Percentiles rank a stretch among this genome's conserved stretches.
phyloP scores from a whole-genome alignment of 2,888 invertebrate species.

The Apoda limacodes region DNA sequence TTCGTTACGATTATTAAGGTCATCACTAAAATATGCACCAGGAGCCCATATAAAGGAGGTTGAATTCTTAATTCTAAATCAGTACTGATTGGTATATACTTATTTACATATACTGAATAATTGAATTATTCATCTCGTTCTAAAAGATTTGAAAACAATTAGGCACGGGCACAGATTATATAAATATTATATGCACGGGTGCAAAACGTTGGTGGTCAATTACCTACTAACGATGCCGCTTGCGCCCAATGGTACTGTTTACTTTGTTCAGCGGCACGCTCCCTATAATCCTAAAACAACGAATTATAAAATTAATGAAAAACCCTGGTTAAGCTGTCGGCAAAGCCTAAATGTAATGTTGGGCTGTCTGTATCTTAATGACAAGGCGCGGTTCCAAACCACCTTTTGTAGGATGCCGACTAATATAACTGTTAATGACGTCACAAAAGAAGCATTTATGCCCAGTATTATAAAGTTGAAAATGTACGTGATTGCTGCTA shows the following conservation, averaged over 20 bases:
- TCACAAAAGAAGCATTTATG: conserved; percentile 47
- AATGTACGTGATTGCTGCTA: conserved; percentile 39
- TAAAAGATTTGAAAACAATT: too few relatives aligned
- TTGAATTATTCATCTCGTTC: too few relatives aligned
- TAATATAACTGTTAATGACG: conserved; percentile 37
- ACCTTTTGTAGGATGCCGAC: conserved; percentile 64
- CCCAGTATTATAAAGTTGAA: conserved; percentile 43
- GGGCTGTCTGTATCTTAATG: conserved; percentile 67
- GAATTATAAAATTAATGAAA: conserved; percentile 67
- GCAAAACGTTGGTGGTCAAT: too few relatives aligned
- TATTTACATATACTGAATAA: too few relatives aligned
- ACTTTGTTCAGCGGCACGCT: conserved; percentile 63
- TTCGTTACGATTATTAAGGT: too few relatives aligned
- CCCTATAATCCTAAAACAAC: conserved; percentile 64
- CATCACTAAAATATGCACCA: too few relatives aligned
- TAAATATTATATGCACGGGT: too few relatives aligned
- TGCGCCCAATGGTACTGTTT: conserved; percentile 45
- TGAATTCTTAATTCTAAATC: too few relatives aligned
- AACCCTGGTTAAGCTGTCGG: conserved; percentile 66
- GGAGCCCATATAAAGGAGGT: too few relatives aligned
- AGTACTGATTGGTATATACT: too few relatives aligned
- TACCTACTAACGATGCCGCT: conserved; percentile 14
- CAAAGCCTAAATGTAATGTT: conserved; percentile 67
- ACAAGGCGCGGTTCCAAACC: conserved; percentile 61
- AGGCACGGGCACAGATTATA: too few relatives aligned